Conservation (phyloP, 2,888 invertebrate genomes). For the Tinea semifulvella region DNA sequence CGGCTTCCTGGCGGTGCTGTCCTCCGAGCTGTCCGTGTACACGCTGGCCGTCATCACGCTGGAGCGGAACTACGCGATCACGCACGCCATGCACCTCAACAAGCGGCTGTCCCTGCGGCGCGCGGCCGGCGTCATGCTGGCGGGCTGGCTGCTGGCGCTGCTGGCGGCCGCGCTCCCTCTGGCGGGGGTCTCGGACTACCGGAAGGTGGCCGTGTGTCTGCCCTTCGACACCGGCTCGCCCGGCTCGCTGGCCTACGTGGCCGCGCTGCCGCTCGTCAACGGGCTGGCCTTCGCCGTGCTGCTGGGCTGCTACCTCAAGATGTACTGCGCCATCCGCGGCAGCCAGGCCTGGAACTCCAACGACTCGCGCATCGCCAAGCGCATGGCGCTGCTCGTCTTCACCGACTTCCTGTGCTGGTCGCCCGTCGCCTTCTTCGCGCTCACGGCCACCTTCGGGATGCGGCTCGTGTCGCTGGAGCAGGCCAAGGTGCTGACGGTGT, state of each 20-base stretch:
- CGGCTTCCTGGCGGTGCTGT: conserved; percentile 93
- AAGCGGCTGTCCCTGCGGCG: conserved; percentile 90
- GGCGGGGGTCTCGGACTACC: conserved; percentile 91
- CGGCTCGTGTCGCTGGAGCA: conserved; percentile 92
- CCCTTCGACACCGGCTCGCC: conserved; percentile 90
- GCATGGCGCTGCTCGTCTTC: conserved; percentile 96
- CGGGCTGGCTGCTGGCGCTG: conserved; percentile 92
- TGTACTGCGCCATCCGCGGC: conserved; percentile 98
- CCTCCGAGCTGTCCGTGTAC: conserved; percentile 94
- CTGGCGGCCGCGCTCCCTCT: conserved; percentile 89
- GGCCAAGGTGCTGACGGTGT: conserved; percentile 96
- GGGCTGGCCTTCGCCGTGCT: conserved; percentile 93
- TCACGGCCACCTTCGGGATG: conserved; percentile 92
- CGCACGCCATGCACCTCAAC: conserved; percentile 97
- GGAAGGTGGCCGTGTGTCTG: conserved; percentile 95
- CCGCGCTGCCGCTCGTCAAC: conserved; percentile 90
- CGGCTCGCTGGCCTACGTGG: conserved; percentile 86
- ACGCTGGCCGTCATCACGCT: conserved; percentile 96
- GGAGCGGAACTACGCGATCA: conserved; percentile 96
- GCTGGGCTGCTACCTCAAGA: conserved; percentile 95
- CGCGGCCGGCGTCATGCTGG: conserved; percentile 90
- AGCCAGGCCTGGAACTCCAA: conserved; percentile 98
- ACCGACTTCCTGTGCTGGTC: conserved; percentile 99
- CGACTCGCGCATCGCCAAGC: conserved; percentile 94
- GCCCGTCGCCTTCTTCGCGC: conserved; percentile 94